phyloP scores from a whole-genome alignment of 2,888 invertebrate species.

The Tetranychus piercei region DNA sequence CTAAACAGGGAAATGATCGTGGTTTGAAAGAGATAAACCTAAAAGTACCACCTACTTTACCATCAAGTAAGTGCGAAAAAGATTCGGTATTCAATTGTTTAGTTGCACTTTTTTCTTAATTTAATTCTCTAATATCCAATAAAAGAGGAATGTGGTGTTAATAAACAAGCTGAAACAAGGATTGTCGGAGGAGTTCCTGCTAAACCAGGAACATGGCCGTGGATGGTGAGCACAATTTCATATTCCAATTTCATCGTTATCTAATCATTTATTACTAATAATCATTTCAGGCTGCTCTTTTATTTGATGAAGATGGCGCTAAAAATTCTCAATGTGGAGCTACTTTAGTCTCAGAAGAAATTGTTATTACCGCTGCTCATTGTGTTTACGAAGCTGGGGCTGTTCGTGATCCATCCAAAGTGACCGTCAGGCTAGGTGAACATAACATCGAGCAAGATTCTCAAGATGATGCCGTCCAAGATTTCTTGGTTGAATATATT shows the following conservation, averaged over 20 bases:
- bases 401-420: constrained; percentile 9
- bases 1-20: neutral
- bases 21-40: neutral
- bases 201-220: constrained; percentile 31
- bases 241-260: neutral
- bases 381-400: constrained; percentile 41
- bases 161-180: constrained; percentile 35
- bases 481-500: constrained; percentile 33
- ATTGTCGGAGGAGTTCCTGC: constrained; percentile 55
- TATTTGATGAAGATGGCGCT: constrained; percentile 21
- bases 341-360: constrained; percentile 45
- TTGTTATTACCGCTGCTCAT: constrained; percentile 60
- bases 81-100: neutral
- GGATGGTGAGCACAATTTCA: constrained; percentile 29
- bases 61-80: neutral
- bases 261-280: neutral
- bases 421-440: constrained; percentile 51
- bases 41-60: neutral
- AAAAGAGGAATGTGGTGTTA: neutral
- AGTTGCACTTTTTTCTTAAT: constrained; percentile 1
- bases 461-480: constrained; percentile 22
- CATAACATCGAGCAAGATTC: constrained; percentile 33
- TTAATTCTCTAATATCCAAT: neutral
- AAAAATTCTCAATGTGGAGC: constrained; percentile 43
- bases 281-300: constrained; percentile 24